phyloP scores from a whole-genome alignment of 2,797 vertebrate genomes.

The Pseudomugil tenellus region DNA sequence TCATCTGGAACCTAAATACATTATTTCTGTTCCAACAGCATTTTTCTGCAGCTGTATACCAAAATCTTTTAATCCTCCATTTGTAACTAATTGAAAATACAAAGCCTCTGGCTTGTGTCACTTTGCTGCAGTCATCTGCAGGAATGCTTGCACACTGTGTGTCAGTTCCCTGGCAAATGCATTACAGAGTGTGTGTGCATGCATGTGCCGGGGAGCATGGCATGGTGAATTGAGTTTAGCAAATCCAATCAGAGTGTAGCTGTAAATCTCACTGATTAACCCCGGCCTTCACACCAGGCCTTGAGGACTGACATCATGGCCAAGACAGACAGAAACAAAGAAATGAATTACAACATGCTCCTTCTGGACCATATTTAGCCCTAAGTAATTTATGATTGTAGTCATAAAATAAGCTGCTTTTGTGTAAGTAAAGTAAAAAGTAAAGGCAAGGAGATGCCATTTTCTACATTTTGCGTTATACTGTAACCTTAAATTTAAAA shows the following conservation, averaged over 20 bases:
- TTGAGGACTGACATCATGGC: conserved; percentile 53
- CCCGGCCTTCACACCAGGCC: conserved; percentile 45
- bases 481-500: conserved; percentile 1
- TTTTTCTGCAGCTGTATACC: conserved; percentile 27
- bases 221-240: conserved; percentile 25
- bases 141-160: conserved; percentile 14
- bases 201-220: background rate
- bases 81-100: conserved; percentile 53
- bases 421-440: background rate
- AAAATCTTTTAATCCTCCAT: conserved; percentile 45
- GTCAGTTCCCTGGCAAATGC: conserved; percentile 17
- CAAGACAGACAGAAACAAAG: background rate
- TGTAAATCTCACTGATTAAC: conserved; percentile 73
- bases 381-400: background rate
- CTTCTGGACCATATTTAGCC: background rate
- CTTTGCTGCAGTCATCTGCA: conserved; percentile 25
- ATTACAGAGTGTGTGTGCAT: conserved; percentile 9
- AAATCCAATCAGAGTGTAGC: conserved; percentile 52
- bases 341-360: background rate
- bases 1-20: conserved; percentile 27
- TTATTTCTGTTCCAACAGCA: conserved; percentile 44
- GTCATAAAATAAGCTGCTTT: background rate
- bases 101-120: conserved; percentile 30
- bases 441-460: background rate
- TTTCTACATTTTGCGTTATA: background rate